These are phyloP conservation scores for Gymnocephalus cernua DNA, from an alignment of 2,113 vertebrate genomes.

Conservation along the genomic window DNA sequence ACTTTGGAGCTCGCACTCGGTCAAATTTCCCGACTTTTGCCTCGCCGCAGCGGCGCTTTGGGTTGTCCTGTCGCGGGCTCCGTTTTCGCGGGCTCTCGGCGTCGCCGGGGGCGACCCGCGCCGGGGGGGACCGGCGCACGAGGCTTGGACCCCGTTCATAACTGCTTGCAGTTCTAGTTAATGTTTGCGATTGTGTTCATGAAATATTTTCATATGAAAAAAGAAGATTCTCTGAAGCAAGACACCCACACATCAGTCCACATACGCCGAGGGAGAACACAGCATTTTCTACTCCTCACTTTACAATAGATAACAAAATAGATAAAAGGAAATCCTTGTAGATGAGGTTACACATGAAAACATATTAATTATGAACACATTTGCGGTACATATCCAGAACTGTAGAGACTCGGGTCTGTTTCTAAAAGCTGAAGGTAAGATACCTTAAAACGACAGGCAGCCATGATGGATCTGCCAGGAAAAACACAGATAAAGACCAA, in stretches of 20 bases:
- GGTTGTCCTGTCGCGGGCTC: too few species aligned
- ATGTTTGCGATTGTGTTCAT: not conserved
- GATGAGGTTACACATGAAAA: not conserved
- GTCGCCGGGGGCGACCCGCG: too few species aligned
- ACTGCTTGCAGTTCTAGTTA: too few species aligned
- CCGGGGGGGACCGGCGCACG: too few species aligned
- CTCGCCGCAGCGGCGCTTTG: too few species aligned
- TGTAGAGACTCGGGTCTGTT: not conserved
- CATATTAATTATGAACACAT: not conserved
- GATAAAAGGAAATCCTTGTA: not conserved
- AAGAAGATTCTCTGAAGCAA: not conserved
- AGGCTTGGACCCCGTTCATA: too few species aligned
- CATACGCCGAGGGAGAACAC: not conserved
- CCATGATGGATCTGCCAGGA: not conserved
- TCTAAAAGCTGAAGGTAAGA: not conserved
- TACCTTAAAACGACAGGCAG: not conserved
- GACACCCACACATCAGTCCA: not conserved
- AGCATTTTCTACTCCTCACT: not conserved
- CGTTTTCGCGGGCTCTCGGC: too few species aligned
- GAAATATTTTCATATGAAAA: not conserved
- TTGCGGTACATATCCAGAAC: not conserved
- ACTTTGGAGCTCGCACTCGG: too few species aligned
- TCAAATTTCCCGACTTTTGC: too few species aligned
- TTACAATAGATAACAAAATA: not conserved
- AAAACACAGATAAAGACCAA: not conserved